Evolutionary conservation across 2,113 vertebrate genomes (phyloP).

Genomic region (Protomyctophum bolini): DNA sequence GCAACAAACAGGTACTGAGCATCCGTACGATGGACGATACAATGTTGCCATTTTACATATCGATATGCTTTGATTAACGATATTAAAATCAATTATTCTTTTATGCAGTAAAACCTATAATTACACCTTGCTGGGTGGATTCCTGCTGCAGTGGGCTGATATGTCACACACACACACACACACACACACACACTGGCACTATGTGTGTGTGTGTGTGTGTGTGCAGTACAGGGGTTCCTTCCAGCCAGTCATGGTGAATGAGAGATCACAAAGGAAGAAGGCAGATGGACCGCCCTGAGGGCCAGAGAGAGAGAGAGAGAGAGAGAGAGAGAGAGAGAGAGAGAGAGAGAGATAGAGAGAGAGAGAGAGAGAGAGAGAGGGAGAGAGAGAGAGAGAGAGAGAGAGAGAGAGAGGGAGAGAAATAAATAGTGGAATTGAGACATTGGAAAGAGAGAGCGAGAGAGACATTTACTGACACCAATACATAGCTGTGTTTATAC

Average conservation of each 20-base stretch:
- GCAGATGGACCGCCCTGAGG: conserved; percentile 77
- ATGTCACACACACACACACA: conserved; percentile 71
- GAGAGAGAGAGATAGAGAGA: background rate
- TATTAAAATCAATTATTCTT: too few species aligned
- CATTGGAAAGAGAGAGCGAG: background rate
- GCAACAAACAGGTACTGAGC: too few species aligned
- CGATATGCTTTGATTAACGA: too few species aligned
- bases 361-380: background rate
- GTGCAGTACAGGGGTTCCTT: too few species aligned
- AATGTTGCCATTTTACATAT: too few species aligned
- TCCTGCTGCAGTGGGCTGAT: conserved; percentile 69
- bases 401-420: background rate
- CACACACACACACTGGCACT: conserved; percentile 70
- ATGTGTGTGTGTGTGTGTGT: conserved; percentile 36
- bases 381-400: background rate
- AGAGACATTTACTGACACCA: background rate
- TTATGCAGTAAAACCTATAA: too few species aligned
- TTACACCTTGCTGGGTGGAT: too few species aligned
- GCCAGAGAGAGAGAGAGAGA: conserved; percentile 57
- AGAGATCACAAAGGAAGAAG: conserved; percentile 76
- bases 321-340: conserved; percentile 15
- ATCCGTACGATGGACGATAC: too few species aligned
- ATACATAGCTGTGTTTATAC: too few species aligned
- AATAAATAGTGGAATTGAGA: background rate
- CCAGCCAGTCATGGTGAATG: conserved; percentile 74